phyloP scores from a whole-genome alignment of 2,888 invertebrate species.

The Parnassius apollo region DNA sequence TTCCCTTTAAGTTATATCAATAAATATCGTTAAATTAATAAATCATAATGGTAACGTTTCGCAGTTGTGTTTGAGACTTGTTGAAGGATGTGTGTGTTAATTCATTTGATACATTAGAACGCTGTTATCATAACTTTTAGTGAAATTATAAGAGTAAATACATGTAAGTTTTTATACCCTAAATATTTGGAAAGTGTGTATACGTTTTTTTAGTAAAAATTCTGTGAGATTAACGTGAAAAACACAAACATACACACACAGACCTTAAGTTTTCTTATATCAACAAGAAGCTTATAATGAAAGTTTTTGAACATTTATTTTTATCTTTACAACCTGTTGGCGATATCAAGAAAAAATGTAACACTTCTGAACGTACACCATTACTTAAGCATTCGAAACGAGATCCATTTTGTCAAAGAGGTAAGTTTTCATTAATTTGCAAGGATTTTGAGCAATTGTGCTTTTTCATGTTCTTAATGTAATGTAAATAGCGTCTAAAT shows the following conservation, averaged over 20 bases:
- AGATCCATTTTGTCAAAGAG: constrained; percentile 18
- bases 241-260: too few species aligned
- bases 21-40: constrained; percentile 21
- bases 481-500: too few species aligned
- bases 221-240: too few species aligned
- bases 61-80: constrained; percentile 14
- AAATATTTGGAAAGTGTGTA: too few species aligned
- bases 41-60: constrained; percentile 2
- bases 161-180: too few species aligned
- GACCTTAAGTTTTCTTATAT: too few species aligned
- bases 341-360: constrained; percentile 14
- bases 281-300: constrained; percentile 17
- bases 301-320: constrained; percentile 21
- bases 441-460: too few species aligned
- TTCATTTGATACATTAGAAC: neutral
- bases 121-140: neutral
- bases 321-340: constrained; percentile 12
- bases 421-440: constrained; percentile 6
- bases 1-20: constrained; percentile 19
- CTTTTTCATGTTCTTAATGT: too few species aligned
- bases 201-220: too few species aligned
- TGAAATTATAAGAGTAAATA: neutral
- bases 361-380: constrained; percentile 17
- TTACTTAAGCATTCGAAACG: constrained; percentile 14
- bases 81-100: constrained; percentile 7